These are phyloP conservation scores for Pelosia muscerda DNA, from an alignment of 2,888 invertebrate species.

Conservation along the genomic window DNA sequence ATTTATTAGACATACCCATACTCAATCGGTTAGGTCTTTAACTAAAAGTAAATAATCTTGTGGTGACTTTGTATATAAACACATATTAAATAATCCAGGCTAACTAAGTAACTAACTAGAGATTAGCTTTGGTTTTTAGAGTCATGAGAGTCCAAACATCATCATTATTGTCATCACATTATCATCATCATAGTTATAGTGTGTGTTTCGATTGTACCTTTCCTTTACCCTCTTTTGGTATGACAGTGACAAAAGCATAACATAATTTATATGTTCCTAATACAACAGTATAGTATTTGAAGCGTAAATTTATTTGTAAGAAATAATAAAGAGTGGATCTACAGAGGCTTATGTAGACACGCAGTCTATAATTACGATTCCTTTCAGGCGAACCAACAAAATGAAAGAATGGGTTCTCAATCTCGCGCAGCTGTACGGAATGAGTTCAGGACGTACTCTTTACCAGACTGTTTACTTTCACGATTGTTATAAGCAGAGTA, in stretches of 20 bases:
- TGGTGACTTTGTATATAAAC: too few species aligned
- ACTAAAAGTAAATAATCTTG: too few species aligned
- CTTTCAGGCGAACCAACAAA: constrained; percentile 53
- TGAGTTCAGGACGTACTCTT: constrained; percentile 40
- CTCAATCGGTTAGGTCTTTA: too few species aligned
- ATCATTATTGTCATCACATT: too few species aligned
- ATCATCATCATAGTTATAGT: too few species aligned
- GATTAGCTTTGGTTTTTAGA: too few species aligned
- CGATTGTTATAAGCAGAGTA: constrained; percentile 47
- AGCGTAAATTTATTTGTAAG: constrained; percentile 20
- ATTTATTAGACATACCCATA: not conserved
- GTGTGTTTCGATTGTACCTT: too few species aligned
- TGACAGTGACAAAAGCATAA: not conserved
- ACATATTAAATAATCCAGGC: too few species aligned
- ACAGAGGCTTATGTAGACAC: constrained; percentile 40
- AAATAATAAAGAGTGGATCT: constrained; percentile 31
- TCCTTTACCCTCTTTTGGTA: too few species aligned
- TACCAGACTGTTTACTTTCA: constrained; percentile 64
- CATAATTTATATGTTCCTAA: too few species aligned
- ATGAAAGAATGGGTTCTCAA: constrained; percentile 49
- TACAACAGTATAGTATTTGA: not conserved
- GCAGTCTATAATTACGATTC: constrained; percentile 54
- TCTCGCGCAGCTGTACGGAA: constrained; percentile 22
- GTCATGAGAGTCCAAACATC: too few species aligned
- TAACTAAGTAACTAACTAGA: too few species aligned